A percentile compares a stretch with the other conserved stretches of the same genome.
Conservation (phyloP, 2,888 invertebrate species). For the Iselma pallidipennis region DNA sequence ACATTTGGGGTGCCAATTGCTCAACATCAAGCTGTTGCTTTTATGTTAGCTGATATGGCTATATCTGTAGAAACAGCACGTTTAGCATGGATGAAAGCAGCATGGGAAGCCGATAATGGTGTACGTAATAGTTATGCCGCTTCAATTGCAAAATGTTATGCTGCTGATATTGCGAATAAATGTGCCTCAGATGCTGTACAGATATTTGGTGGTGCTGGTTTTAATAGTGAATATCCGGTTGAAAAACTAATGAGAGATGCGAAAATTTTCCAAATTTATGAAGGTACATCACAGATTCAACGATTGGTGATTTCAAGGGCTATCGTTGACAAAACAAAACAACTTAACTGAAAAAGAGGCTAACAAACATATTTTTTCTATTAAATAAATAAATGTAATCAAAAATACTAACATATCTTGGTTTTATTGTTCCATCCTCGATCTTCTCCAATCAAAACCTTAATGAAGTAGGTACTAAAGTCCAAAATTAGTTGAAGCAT, state of each 20-base stretch:
- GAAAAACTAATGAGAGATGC: conserved; percentile 99
- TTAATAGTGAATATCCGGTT: conserved; percentile 96
- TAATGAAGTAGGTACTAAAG: too few relatives aligned
- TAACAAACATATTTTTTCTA: too few relatives aligned
- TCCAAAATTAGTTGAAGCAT: too few relatives aligned
- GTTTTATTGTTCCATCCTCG: too few relatives aligned
- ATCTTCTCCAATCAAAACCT: too few relatives aligned
- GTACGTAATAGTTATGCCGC: conserved; percentile 78
- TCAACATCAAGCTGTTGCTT: conserved; percentile 87
- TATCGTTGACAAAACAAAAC: conserved; percentile 59
- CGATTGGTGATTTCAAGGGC: conserved; percentile 87
- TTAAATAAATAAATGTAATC: too few relatives aligned
- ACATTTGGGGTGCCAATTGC: conserved; percentile 87
- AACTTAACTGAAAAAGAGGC: too few relatives aligned
- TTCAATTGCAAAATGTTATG: conserved; percentile 93
- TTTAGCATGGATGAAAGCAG: conserved; percentile 82
- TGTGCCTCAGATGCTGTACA: conserved; percentile 94
- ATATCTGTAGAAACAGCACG: conserved; percentile 88
- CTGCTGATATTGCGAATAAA: conserved; percentile 94
- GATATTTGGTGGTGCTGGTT: conserved; percentile 94
- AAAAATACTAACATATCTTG: too few relatives aligned
- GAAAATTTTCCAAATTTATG: conserved; percentile 99
- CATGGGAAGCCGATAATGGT: conserved; percentile 90
- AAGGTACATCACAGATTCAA: conserved; percentile 97
- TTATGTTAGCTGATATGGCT: conserved; percentile 96